phyloP scores from a whole-genome alignment of 2,797 vertebrate species.

The Squalus acanthias region DNA sequence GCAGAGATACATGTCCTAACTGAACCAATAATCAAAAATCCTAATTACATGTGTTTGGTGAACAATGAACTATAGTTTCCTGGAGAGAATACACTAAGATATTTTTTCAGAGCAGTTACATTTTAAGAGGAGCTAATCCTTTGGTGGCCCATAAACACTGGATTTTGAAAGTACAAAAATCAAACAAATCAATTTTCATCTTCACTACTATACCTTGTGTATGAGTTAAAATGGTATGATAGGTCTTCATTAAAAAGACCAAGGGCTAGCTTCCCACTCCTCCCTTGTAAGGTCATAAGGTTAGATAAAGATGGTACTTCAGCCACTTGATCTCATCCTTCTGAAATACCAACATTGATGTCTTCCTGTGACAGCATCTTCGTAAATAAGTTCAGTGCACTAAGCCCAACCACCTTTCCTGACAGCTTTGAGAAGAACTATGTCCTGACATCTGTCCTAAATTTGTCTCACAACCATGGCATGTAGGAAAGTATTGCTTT shows the following conservation, averaged over 20 bases:
- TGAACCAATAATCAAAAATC: not conserved
- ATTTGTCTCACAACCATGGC: not conserved
- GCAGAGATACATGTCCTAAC: not conserved
- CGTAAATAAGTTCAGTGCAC: not conserved
- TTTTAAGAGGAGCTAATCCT: not conserved
- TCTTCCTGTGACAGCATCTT: not conserved
- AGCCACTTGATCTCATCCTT: not conserved
- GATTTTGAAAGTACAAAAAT: constrained; percentile 4
- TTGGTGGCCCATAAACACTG: not conserved
- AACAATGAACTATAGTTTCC: not conserved
- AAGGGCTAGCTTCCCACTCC: not conserved
- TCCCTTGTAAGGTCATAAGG: not conserved
- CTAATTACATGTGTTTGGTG: not conserved
- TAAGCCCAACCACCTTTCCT: not conserved
- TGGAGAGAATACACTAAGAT: not conserved
- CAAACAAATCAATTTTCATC: not conserved
- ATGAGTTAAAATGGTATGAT: not conserved
- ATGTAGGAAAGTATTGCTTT: not conserved
- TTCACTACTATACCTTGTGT: not conserved
- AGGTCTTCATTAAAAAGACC: not conserved
- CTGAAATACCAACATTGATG: too few species aligned
- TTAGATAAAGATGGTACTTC: not conserved
- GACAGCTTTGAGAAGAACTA: not conserved
- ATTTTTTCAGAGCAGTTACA: not conserved
- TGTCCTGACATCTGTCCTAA: not conserved